These are phyloP conservation scores for Lucinisca nassula DNA, from an alignment of 2,888 invertebrate genomes.

Conservation along the genomic window DNA sequence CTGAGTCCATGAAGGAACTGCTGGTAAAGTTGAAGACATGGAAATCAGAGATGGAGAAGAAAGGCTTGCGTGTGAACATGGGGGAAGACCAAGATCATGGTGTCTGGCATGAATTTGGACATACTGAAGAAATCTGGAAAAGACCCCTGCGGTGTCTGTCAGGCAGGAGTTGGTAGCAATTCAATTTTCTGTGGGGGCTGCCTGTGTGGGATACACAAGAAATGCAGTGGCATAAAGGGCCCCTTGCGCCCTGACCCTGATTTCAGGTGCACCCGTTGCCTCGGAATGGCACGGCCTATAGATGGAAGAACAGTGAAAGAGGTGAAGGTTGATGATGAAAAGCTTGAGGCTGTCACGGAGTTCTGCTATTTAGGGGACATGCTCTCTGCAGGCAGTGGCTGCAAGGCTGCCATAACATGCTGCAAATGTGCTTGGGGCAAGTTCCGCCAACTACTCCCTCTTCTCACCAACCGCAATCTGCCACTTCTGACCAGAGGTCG, in stretches of 20 bases:
- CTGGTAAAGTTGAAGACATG: neutral
- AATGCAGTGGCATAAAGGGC: constrained; percentile 27
- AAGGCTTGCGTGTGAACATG: neutral
- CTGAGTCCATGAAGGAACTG: neutral
- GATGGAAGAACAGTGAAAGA: constrained; percentile 15
- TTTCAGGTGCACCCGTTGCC: constrained; percentile 12
- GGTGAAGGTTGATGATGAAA: neutral
- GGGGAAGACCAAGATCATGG: neutral
- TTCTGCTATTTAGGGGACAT: constrained; percentile 34
- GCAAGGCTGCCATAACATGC: constrained; percentile 22
- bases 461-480: constrained; percentile 17
- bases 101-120: neutral
- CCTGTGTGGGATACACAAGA: constrained; percentile 23
- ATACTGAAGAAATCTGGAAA: neutral
- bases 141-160: constrained; percentile 27
- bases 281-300: neutral
- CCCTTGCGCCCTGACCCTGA: constrained; percentile 3
- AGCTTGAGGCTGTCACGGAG: constrained; percentile 24
- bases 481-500: constrained; percentile 8
- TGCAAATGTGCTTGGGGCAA: constrained; percentile 1
- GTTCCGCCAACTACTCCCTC: constrained; percentile 18
- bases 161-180: constrained; percentile 15
- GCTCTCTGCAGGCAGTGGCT: constrained; percentile 33
- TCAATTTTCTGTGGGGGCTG: constrained; percentile 23
- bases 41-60: neutral